Evolutionary conservation across 2,113 vertebrate genomes (phyloP).

Genomic region (Xiphias gladius): DNA sequence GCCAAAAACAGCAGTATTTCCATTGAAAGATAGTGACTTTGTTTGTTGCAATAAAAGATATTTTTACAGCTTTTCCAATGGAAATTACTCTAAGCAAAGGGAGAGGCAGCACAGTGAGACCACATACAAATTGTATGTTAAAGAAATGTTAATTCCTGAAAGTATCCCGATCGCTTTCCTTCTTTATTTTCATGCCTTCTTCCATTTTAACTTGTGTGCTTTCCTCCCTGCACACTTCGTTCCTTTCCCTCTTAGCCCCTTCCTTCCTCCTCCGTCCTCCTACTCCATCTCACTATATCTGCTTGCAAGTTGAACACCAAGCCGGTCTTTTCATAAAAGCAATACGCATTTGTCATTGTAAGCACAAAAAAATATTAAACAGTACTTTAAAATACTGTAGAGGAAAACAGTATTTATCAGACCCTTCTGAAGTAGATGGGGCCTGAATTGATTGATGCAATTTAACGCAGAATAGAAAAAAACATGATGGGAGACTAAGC

Average conservation of each 20-base stretch:
- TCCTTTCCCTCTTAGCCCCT: not conserved
- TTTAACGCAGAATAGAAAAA: too few relatives aligned
- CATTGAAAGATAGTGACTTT: not conserved
- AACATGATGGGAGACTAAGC: too few relatives aligned
- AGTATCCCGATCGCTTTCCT: not conserved
- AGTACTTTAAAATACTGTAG: too few relatives aligned
- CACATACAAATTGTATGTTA: not conserved
- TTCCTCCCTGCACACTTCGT: not conserved
- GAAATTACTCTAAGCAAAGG: not conserved
- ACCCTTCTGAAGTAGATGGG: too few relatives aligned
- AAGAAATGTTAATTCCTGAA: not conserved
- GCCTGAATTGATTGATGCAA: too few relatives aligned
- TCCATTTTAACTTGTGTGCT: not conserved
- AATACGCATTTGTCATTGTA: too few relatives aligned
- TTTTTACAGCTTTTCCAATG: not conserved
- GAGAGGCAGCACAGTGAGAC: not conserved
- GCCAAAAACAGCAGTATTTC: slow-evolving; percentile 14
- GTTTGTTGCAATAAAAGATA: slow-evolving; percentile 3
- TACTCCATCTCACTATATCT: not conserved
- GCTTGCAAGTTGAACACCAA: too few relatives aligned
- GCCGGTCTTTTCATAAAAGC: too few relatives aligned
- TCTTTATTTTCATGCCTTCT: not conserved
- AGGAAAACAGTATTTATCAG: too few relatives aligned
- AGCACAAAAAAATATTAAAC: too few relatives aligned
- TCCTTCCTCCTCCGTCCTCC: not conserved